Evolutionary conservation across 2,113 vertebrate species (phyloP).

Genomic region (Cyprinodon tularosa): DNA sequence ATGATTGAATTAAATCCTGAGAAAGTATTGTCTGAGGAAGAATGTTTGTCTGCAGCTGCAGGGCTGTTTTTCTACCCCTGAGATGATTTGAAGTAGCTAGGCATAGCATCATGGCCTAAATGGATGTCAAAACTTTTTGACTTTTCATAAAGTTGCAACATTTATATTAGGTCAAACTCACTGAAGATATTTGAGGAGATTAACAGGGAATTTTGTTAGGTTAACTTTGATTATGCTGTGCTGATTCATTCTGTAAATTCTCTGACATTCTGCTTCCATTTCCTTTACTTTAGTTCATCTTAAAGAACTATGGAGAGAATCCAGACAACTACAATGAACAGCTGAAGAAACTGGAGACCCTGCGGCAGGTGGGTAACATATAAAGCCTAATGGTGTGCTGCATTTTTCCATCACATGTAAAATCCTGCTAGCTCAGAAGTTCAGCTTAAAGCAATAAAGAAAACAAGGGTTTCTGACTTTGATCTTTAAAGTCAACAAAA

Average conservation of each 20-base stretch:
- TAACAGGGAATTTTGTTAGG: neutral
- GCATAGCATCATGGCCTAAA: constrained; percentile 34
- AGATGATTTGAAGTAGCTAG: constrained; percentile 74
- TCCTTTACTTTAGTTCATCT: constrained; percentile 84
- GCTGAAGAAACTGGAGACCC: constrained; percentile 92
- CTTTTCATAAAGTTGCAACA: constrained; percentile 3
- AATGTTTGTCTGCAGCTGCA: constrained; percentile 1
- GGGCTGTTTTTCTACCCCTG: constrained; percentile 14
- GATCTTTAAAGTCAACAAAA: too few species aligned
- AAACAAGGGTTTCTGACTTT: neutral
- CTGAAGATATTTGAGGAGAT: neutral
- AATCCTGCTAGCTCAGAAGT: neutral
- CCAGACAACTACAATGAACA: constrained; percentile 96
- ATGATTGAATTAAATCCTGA: constrained; percentile 14
- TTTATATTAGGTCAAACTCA: neutral
- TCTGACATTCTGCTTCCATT: neutral
- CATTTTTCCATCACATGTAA: neutral
- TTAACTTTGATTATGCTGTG: neutral
- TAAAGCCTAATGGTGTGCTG: neutral
- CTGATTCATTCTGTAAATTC: neutral
- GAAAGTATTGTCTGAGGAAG: neutral
- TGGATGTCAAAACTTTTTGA: neutral
- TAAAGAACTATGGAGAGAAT: constrained; percentile 97
- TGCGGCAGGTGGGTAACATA: constrained; percentile 85
- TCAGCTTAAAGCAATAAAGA: neutral